phyloP scores from a whole-genome alignment of 1,140 invertebrate genomes.

The Chrysopa pallens region DNA sequence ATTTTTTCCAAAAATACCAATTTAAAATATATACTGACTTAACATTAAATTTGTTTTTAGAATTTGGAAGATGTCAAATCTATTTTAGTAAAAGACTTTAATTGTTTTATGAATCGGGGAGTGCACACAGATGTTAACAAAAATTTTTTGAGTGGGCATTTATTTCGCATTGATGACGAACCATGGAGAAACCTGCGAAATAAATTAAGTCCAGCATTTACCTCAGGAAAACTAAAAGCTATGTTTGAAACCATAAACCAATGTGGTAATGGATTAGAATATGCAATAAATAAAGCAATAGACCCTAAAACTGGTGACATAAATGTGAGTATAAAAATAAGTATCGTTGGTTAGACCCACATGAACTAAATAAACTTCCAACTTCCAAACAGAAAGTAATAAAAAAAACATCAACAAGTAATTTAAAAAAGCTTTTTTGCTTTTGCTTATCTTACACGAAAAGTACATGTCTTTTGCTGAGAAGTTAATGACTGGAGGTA shows the following conservation, averaged over 20 bases:
- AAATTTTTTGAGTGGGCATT: conserved; percentile 12
- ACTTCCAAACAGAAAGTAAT: no score
- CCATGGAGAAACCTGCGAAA: conserved; percentile 30
- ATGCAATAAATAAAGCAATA: conserved; percentile 6
- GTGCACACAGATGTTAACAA: conserved; percentile 18
- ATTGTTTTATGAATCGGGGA: conserved; percentile 24
- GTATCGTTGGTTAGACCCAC: no score
- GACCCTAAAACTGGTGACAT: conserved; percentile 13
- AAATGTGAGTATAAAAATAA: no score
- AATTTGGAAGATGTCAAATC: conserved; percentile 25
- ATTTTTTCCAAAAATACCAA: no score
- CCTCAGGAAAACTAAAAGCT: conserved; percentile 31
- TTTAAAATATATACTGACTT: no score
- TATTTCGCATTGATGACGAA: conserved; percentile 15
- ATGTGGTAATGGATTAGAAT: conserved; percentile 19
- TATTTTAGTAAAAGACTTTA: conserved; percentile 25
- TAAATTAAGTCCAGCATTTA: conserved; percentile 34
- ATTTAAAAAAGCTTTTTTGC: no score
- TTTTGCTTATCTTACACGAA: no score
- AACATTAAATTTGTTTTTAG: no score
- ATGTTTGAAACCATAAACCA: conserved; percentile 29
- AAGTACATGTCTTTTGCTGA: no score
- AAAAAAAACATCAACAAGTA: no score
- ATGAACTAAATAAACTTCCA: no score
- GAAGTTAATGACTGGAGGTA: no score